Conservation (phyloP, 2,888 invertebrate species). For the Cerceris ruficornis region DNA sequence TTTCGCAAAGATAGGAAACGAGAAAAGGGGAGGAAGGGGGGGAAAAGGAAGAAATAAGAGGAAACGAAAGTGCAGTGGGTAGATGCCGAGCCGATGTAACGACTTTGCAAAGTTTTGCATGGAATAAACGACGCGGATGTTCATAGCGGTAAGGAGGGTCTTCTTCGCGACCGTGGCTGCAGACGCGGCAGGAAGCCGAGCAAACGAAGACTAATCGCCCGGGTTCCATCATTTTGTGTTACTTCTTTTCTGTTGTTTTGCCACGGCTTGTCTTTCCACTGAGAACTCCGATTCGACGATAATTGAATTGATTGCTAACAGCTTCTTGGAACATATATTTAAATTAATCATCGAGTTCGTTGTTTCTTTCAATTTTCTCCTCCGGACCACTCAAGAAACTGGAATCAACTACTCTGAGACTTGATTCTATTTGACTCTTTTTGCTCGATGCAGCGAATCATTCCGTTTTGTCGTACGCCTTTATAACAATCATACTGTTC, state of each 20-base stretch:
- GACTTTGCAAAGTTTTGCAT: constrained; percentile 52
- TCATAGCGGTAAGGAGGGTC: constrained; percentile 49
- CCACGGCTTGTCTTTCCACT: constrained; percentile 9
- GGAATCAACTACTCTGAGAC: neutral
- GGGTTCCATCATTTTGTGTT: constrained; percentile 44
- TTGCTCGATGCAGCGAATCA: neutral
- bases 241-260: constrained; percentile 23
- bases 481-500: no score
- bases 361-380: constrained; percentile 5
- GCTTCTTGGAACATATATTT: constrained; percentile 20
- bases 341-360: constrained; percentile 36
- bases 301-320: constrained; percentile 50
- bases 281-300: constrained; percentile 42
- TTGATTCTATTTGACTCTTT: neutral
- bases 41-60: constrained; percentile 18
- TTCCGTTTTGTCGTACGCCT: neutral
- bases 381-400: neutral
- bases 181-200: constrained; percentile 51
- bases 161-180: constrained; percentile 47
- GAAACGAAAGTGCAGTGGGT: constrained; percentile 27
- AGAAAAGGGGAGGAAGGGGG: neutral
- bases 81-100: constrained; percentile 42
- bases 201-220: constrained; percentile 50
- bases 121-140: constrained; percentile 51
- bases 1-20: constrained; percentile 20